phyloP scores from a whole-genome alignment of 2,888 invertebrate species.

The Apantesis nais region DNA sequence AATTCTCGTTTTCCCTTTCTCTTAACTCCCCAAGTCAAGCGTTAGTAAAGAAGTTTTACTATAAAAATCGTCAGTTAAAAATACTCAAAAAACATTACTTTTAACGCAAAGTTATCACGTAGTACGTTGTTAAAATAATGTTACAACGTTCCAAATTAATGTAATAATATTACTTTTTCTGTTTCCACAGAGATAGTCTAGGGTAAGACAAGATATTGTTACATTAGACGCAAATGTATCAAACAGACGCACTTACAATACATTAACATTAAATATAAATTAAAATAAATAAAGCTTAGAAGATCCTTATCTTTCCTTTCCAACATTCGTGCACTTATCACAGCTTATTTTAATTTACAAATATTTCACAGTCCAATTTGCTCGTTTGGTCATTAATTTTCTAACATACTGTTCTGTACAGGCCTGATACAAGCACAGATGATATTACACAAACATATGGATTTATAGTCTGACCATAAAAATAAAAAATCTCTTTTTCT shows the following conservation, averaged over 20 bases:
- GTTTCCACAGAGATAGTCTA: too few relatives aligned
- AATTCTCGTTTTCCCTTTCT: too few relatives aligned
- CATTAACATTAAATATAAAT: constrained; percentile 17
- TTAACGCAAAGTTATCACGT: background rate
- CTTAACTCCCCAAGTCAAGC: too few relatives aligned
- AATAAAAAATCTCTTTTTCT: background rate
- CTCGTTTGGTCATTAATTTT: constrained; percentile 68
- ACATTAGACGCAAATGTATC: constrained; percentile 15
- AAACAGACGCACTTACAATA: constrained; percentile 4
- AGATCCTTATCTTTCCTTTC: constrained; percentile 43
- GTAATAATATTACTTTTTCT: too few relatives aligned
- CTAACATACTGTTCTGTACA: constrained; percentile 47
- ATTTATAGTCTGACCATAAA: constrained; percentile 6
- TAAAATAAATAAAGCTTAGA: constrained; percentile 42
- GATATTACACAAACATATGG: constrained; percentile 32
- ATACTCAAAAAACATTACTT: background rate
- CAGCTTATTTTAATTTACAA: constrained; percentile 77
- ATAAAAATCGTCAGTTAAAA: too few relatives aligned
- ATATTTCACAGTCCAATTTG: constrained; percentile 67
- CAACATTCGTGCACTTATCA: constrained; percentile 73
- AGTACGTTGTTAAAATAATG: background rate
- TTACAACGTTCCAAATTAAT: background rate
- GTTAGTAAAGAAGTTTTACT: too few relatives aligned
- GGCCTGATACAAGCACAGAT: constrained; percentile 44
- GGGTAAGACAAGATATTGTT: background rate